Evolutionary conservation across 2,113 vertebrate genomes (phyloP).

Genomic region (Tetraodon nigroviridis): DNA sequence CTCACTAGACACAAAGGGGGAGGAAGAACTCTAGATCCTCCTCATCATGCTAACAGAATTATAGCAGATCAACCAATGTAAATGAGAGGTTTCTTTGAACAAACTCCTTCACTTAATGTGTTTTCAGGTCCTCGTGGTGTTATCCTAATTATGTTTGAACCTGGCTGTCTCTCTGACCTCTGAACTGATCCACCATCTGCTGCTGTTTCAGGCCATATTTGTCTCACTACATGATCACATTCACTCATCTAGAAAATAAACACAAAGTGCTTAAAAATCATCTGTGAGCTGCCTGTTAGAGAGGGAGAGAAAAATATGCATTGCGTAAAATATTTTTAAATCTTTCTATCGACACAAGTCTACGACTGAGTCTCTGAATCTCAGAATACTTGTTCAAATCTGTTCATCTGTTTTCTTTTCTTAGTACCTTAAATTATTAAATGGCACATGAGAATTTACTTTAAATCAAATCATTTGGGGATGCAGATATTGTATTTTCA

Average conservation of each 20-base stretch:
- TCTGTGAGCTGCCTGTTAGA: too few species aligned
- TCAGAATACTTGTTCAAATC: too few species aligned
- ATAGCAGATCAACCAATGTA: conserved; percentile 11
- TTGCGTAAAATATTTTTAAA: too few species aligned
- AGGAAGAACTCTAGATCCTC: conserved; percentile 17
- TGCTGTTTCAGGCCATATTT: conserved; percentile 29
- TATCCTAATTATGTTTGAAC: conserved; percentile 39
- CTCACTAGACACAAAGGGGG: neutral
- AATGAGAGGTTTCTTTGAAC: conserved; percentile 30
- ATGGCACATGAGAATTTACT: too few species aligned
- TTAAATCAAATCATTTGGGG: neutral
- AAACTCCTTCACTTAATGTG: conserved; percentile 12
- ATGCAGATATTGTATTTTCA: neutral
- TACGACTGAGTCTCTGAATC: too few species aligned
- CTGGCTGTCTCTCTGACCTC: conserved; percentile 21
- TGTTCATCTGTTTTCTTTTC: too few species aligned
- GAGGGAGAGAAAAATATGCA: too few species aligned
- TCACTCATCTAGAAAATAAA: too few species aligned
- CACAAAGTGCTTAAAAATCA: too few species aligned
- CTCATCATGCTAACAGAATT: conserved; percentile 38
- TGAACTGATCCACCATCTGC: conserved; percentile 50
- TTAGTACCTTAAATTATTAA: too few species aligned
- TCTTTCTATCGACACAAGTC: too few species aligned
- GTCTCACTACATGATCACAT: conserved; percentile 2
- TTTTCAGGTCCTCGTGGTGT: conserved; percentile 17